Conservation (phyloP, 2,113 vertebrate species). For the Equus quagga region DNA sequence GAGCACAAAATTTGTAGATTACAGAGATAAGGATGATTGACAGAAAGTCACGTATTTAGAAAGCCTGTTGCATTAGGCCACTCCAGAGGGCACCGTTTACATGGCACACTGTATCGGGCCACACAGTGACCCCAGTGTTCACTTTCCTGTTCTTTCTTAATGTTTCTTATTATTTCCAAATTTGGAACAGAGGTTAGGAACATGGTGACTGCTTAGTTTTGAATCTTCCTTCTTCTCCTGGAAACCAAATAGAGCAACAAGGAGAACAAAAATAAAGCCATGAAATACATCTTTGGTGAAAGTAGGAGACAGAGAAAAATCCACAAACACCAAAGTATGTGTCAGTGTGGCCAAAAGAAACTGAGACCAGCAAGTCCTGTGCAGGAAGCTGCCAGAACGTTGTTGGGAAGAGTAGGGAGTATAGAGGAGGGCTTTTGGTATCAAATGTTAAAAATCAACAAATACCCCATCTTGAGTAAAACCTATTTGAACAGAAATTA, state of each 20-base stretch:
- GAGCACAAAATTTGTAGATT: background rate
- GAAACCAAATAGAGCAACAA: conserved; percentile 61
- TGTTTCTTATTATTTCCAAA: conserved; percentile 27
- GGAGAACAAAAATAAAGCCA: conserved; percentile 63
- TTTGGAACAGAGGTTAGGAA: conserved; percentile 44
- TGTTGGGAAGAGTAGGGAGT: background rate
- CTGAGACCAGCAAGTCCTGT: background rate
- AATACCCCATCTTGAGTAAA: background rate
- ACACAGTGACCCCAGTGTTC: background rate
- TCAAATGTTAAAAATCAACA: conserved; percentile 47
- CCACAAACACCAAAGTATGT: conserved; percentile 67
- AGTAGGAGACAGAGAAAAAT: conserved; percentile 61
- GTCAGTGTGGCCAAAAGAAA: conserved; percentile 43
- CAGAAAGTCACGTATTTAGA: background rate
- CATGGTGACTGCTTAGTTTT: conserved; percentile 5
- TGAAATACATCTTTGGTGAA: conserved; percentile 42
- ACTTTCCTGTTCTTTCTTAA: background rate
- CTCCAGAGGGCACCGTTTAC: background rate
- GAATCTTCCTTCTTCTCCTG: conserved; percentile 43
- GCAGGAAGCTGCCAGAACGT: background rate
- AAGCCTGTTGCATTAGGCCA: background rate
- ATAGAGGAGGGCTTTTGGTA: background rate
- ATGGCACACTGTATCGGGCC: too few species aligned
- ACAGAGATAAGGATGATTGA: background rate
- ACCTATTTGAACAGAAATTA: conserved; percentile 16